Evolutionary conservation across 2,888 invertebrate genomes (phyloP).

Genomic region (Cryptus viduatorius): DNA sequence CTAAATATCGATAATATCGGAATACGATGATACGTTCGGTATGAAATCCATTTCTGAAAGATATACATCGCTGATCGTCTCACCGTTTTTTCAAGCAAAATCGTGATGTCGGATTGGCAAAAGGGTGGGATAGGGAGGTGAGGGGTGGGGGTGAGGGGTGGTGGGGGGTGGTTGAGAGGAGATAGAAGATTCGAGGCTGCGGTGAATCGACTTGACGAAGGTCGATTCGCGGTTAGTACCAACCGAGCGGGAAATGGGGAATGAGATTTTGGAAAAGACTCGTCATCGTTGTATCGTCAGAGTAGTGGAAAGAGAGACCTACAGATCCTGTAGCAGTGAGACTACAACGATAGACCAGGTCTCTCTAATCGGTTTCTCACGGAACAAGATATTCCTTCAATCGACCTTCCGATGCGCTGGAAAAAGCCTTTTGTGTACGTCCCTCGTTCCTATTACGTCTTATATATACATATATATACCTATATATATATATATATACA

Average conservation of each 20-base stretch:
- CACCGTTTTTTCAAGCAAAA: background rate
- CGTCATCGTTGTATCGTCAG: constrained; percentile 19
- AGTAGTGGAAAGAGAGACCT: background rate
- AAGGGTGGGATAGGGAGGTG: background rate
- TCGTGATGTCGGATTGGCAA: background rate
- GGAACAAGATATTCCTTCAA: constrained; percentile 53
- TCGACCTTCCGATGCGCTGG: constrained; percentile 58
- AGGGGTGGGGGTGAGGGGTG: background rate
- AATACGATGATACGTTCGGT: too few relatives aligned
- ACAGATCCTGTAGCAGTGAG: background rate
- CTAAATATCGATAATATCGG: too few relatives aligned
- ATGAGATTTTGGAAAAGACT: constrained; percentile 62
- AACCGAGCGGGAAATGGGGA: constrained; percentile 42
- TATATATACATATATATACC: background rate
- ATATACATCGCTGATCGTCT: constrained; percentile 14
- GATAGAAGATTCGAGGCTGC: constrained; percentile 48
- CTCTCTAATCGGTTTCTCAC: constrained; percentile 59
- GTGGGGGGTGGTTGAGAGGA: background rate
- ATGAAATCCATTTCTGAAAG: constrained; percentile 15
- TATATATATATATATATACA: background rate
- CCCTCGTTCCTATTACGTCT: constrained; percentile 33
- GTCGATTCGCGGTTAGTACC: constrained; percentile 50
- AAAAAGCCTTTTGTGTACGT: constrained; percentile 52
- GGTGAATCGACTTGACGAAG: constrained; percentile 51
- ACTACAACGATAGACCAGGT: constrained; percentile 19